Evolutionary conservation across 1,140 invertebrate species (phyloP).

Genomic region (Drosophila grimshawi): DNA sequence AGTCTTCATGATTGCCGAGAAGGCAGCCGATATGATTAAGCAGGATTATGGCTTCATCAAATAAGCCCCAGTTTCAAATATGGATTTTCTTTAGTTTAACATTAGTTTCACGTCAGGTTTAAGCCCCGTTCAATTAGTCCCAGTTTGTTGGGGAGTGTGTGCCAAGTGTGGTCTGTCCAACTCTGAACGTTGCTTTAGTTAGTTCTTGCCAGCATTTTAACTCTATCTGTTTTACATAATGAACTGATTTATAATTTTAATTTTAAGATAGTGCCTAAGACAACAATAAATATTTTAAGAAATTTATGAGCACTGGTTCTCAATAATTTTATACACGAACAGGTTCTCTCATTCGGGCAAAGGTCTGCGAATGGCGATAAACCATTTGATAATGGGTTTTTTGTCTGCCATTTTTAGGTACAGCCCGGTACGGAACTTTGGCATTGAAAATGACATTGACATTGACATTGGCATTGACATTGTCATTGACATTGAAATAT

Average conservation of each 20-base stretch:
- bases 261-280: slow-evolving; percentile 65
- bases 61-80: slow-evolving; percentile 6
- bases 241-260: slow-evolving; percentile 77
- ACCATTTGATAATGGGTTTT: neutral
- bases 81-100: slow-evolving; percentile 24
- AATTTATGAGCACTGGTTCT: slow-evolving; percentile 7
- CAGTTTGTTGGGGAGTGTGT: neutral
- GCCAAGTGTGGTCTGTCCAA: neutral
- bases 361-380: neutral
- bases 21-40: slow-evolving; percentile 88
- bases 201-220: slow-evolving; percentile 33
- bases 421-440: slow-evolving; percentile 3
- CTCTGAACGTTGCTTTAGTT: slow-evolving; percentile 32
- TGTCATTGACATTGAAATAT: slow-evolving; percentile 43
- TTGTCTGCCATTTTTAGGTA: neutral
- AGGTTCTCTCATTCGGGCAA: neutral
- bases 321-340: neutral
- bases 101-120: slow-evolving; percentile 51
- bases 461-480: slow-evolving; percentile 38
- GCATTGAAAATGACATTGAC: slow-evolving; percentile 56
- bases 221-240: slow-evolving; percentile 32
- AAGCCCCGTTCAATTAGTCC: slow-evolving; percentile 22
- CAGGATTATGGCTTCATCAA: slow-evolving; percentile 85
- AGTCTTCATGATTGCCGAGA: slow-evolving; percentile 90
- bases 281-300: slow-evolving; percentile 45